These are phyloP conservation scores for Reinhardtius hippoglossoides DNA, from an alignment of 2,113 vertebrate species.

Conservation along the genomic window DNA sequence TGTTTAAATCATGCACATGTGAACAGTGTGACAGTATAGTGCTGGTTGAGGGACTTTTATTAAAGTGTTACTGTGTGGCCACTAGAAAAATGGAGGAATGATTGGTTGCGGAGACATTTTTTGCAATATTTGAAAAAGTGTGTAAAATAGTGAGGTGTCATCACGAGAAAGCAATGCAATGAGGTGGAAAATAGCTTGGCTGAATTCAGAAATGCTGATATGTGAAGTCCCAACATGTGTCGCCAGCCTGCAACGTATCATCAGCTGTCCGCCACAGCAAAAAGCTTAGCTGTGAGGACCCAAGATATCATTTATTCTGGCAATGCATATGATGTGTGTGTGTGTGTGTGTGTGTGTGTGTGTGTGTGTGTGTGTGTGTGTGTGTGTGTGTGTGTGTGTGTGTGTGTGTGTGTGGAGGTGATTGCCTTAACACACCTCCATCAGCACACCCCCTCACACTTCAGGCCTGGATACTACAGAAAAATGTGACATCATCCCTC, in stretches of 20 bases:
- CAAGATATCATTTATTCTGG: constrained; percentile 39
- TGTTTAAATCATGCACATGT: too few relatives aligned
- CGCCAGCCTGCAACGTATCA: constrained; percentile 24
- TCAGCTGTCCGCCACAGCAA: constrained; percentile 10
- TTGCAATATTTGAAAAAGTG: not conserved
- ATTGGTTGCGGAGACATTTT: not conserved
- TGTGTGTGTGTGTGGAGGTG: constrained; percentile 7
- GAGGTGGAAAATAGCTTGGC: constrained; percentile 46
- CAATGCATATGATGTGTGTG: constrained; percentile 19
- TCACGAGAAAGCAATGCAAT: constrained; percentile 15
- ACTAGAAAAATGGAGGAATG: too few relatives aligned
- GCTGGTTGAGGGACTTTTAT: too few relatives aligned
- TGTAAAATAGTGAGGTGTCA: not conserved
- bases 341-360: constrained; percentile 3
- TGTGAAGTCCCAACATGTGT: constrained; percentile 34
- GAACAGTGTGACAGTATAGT: too few relatives aligned
- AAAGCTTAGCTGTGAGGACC: constrained; percentile 54
- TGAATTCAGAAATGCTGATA: constrained; percentile 49
- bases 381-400: not conserved
- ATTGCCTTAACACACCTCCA: constrained; percentile 24
- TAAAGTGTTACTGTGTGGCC: too few relatives aligned
- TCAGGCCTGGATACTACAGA: constrained; percentile 25
- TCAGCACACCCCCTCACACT: constrained; percentile 6
- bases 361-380: not conserved
- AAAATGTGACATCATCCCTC: constrained; percentile 56